A percentile compares a stretch with the other conserved stretches of the same genome.
phyloP scores from a whole-genome alignment of 1,140 invertebrate species.

The Sycobia sp. region DNA sequence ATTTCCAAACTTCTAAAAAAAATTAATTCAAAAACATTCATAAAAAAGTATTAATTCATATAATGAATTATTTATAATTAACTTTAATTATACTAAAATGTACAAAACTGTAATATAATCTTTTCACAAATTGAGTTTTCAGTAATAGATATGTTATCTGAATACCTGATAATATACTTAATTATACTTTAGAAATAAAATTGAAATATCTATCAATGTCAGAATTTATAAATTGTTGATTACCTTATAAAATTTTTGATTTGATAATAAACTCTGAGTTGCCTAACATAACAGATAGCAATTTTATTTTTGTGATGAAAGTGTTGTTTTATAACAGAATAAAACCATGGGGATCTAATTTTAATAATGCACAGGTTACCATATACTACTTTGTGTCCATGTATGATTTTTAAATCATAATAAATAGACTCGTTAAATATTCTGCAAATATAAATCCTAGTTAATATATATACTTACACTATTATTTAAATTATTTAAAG shows the following conservation, averaged over 20 bases:
- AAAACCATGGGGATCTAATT: conserved; percentile 57
- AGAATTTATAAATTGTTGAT: conserved; percentile 1
- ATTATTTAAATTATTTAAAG: background rate
- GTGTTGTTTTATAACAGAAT: conserved; percentile 49
- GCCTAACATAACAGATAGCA: conserved; percentile 51
- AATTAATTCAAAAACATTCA: no score
- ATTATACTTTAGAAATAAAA: background rate
- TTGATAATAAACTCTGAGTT: conserved; percentile 53
- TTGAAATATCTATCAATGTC: background rate
- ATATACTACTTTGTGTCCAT: conserved; percentile 53
- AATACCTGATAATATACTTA: no score
- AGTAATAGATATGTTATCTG: no score
- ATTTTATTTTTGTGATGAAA: conserved; percentile 49
- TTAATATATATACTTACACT: background rate
- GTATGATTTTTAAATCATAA: conserved; percentile 59
- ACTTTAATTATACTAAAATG: no score
- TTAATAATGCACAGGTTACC: conserved; percentile 58
- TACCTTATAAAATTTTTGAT: conserved; percentile 57
- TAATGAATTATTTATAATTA: no score
- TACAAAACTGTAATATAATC: no score
- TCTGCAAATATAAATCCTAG: conserved; percentile 52
- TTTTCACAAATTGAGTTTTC: no score
- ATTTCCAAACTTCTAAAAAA: no score
- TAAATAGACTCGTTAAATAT: conserved; percentile 58
- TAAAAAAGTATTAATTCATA: no score